These are phyloP conservation scores for Macrobrachium nipponense DNA, from an alignment of 1,140 invertebrate genomes.

Conservation along the genomic window DNA sequence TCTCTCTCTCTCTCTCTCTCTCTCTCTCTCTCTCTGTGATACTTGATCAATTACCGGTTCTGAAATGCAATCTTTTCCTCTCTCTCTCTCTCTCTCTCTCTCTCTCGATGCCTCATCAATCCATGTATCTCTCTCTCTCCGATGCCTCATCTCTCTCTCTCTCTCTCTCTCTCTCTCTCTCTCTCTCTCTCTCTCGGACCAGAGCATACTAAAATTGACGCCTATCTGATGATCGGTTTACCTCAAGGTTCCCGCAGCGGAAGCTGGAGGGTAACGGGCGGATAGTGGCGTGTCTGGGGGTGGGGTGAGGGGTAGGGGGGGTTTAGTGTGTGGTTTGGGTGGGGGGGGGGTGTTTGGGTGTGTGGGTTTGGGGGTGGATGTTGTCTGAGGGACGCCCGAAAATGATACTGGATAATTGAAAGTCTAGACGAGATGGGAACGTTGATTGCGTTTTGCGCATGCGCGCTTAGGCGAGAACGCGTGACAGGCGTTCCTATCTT, in stretches of 20 bases:
- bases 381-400: background rate
- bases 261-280: background rate
- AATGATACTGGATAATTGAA: background rate
- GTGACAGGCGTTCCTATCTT: too few relatives aligned
- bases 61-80: background rate
- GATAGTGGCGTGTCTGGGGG: background rate
- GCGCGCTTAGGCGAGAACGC: too few relatives aligned
- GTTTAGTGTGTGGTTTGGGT: too few relatives aligned
- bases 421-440: background rate
- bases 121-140: background rate
- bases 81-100: slow-evolving; percentile 7
- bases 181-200: background rate
- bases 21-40: background rate
- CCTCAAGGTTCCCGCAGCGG: background rate
- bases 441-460: background rate
- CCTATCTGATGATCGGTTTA: background rate
- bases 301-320: too few relatives aligned
- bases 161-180: slow-evolving; percentile 1
- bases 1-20: background rate
- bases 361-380: too few relatives aligned
- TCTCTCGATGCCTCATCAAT: background rate
- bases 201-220: too few relatives aligned
- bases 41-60: background rate
- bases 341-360: too few relatives aligned
- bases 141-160: slow-evolving; percentile 3